Evolutionary conservation across 2,113 vertebrate species (phyloP), one percentile per base, ranked within the genome.

Genomic region (Miniopterus natalensis): DNA sequence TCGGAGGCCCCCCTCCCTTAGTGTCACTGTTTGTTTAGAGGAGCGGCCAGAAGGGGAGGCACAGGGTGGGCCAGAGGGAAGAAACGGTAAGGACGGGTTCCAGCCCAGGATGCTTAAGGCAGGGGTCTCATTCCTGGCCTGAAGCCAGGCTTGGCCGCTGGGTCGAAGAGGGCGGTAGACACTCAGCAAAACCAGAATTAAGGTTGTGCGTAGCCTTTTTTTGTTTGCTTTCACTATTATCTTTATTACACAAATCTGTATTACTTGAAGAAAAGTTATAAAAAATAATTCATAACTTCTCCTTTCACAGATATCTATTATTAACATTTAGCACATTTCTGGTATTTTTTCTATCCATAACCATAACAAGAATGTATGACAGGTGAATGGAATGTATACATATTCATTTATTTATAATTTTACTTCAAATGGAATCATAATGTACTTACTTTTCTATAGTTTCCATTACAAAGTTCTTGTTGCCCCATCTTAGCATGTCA

Each of bases 1-100:
- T 36, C 36, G 36, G 36, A 36, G 36, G 36, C 11, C 23, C 17
- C 1, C 27, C 12, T 70, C 74, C 57, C 8, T 1, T 51, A 36
- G 53, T 47, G 84, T 95, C 94, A 92, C 29, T 92, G 86, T 96
- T 95, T 95, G 90, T 88, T 92, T 88, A 93, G 88, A 84, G 49
- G 31, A 93, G 59, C 18, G 31, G 36, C 27, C 36, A 1, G 36
- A 80, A 63, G 53, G 53, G 29, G 51, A 79, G 29, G 59, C 29
- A 31, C n/a, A 31, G 2, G 2, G 23, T 27, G 8, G 25, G 23
- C 65, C n/a, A 47, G 61, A 42, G 83, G 91, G 6, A 59, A 27
- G 25, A 78, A 45, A 68, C 11, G 47, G 51, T 47, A 29, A 21
- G 0, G n/a, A 79, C 27, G 7, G 27, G 6, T n/a, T 90, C n/a